Percentiles rank a stretch among this genome's conserved stretches.
phyloP scores from a whole-genome alignment of 2,888 invertebrate genomes.

The Teleogryllus oceanicus region DNA sequence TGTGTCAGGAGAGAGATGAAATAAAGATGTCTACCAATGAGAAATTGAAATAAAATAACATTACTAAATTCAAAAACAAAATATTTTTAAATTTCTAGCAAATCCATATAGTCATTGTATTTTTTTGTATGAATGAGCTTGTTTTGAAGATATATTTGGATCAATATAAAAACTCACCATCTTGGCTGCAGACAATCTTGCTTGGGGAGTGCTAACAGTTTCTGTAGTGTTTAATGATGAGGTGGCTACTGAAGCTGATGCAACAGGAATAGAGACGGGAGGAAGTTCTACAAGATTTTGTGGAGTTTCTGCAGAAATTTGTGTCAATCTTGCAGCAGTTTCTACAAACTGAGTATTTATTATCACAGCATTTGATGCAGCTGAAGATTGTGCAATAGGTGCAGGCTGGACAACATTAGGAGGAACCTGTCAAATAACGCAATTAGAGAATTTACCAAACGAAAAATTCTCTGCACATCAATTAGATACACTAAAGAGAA shows the following conservation, averaged over 20 bases:
- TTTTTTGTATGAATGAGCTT: too few relatives aligned
- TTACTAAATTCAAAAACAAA: too few relatives aligned
- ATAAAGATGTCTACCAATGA: too few relatives aligned
- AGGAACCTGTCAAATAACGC: not conserved
- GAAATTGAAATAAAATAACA: too few relatives aligned
- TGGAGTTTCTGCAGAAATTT: not conserved
- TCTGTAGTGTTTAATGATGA: not conserved
- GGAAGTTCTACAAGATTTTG: too few relatives aligned
- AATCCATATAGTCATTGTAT: too few relatives aligned
- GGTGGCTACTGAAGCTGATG: too few relatives aligned
- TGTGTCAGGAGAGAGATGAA: too few relatives aligned
- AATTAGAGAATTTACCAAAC: not conserved
- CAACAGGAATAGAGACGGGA: too few relatives aligned
- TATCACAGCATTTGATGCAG: not conserved
- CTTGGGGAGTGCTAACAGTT: not conserved
- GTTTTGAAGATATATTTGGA: not conserved
- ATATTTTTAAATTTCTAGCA: too few relatives aligned
- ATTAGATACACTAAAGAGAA: too few relatives aligned
- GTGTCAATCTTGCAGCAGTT: not conserved
- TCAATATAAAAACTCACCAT: not conserved
- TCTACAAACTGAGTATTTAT: not conserved
- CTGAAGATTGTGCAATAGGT: not conserved
- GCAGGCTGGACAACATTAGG: not conserved
- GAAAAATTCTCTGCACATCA: too few relatives aligned
- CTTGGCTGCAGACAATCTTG: not conserved